Base-by-base conservation (phyloP, 2,888 invertebrate species). In the Dynastes maya region DNA sequence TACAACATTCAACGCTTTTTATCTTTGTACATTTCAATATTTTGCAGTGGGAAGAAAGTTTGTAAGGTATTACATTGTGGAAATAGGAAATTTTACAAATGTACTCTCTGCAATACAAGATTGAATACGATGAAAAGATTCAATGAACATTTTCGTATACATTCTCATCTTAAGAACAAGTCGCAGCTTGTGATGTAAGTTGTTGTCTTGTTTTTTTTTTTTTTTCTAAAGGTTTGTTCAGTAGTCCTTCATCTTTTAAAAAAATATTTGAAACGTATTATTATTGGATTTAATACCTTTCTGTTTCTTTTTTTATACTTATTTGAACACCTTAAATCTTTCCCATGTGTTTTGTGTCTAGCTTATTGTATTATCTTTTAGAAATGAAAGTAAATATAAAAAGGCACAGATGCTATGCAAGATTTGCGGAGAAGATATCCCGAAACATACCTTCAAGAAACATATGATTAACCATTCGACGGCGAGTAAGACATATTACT, bases 81-180 rank as follows among this genome's bases (percentile, higher is more conserved):
- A 55, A 22, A 6, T 55, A 55, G 13, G 13, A 37, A 40, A 65
- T 65, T 65, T n/a, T 65, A 65, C 40, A 65, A 40, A 65, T 65
- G 65, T 37, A 37, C 4, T 0, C 13, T 65, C 3, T 65, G 65
- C 6, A 16, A 65, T 8, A 65, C 32, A 40, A 40, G 16, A 8
- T 13, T 40, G 37, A 40, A n/a, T 55, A 55, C 55, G 13, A n/a
- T n/a, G n/a, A 4, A 13, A n/a, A 65, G 40, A 16, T 65, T 55
- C 16, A 16, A 6, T 13, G 8, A 55, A 40, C 65, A 40, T 16
- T n/a, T 65, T 40, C 40, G 65, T 8, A 16, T 16, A 4, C 55
- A 55, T n/a, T 55, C 55, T 55, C 8, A 55, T 13, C n/a, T 22
- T n/a, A 55, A 22, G 6, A 55, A 55, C 13, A 16, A 22, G 55